Evolutionary conservation across 2,113 vertebrate genomes (phyloP).

Genomic region (Macroglossus sobrinus): DNA sequence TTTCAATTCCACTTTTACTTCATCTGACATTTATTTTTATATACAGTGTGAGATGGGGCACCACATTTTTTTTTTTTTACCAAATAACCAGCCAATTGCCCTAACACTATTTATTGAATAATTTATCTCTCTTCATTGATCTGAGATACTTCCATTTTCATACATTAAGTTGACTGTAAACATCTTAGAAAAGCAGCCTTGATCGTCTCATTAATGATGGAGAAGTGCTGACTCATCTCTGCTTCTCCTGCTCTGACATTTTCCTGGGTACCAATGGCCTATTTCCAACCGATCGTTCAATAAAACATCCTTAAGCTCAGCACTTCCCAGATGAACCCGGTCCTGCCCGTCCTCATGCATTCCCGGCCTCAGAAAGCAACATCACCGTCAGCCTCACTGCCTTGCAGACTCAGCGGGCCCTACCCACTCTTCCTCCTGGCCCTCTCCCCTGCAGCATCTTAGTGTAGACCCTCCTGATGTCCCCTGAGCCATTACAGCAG

Average conservation of each 20-base stretch:
- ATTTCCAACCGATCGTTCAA: neutral
- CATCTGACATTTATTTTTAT: constrained; percentile 19
- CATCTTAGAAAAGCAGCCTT: constrained; percentile 35
- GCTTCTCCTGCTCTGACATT: neutral
- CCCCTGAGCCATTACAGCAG: neutral
- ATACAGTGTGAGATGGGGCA: neutral
- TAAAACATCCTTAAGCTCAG: neutral
- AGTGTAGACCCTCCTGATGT: neutral
- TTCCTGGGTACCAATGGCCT: neutral
- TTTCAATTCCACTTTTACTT: neutral
- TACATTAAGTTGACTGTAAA: constrained; percentile 39
- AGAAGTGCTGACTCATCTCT: neutral
- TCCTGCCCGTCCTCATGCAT: neutral
- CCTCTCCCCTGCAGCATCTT: neutral
- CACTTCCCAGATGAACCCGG: neutral
- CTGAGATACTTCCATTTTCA: constrained; percentile 44
- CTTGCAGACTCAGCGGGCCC: accelerated
- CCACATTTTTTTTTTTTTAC: neutral
- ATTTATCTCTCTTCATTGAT: constrained; percentile 52
- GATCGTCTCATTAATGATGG: neutral
- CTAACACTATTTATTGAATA: constrained; percentile 29
- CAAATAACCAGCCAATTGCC: constrained; percentile 12
- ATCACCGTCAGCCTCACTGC: too few species aligned
- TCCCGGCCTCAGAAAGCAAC: neutral
- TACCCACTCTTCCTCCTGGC: too few species aligned